These are phyloP conservation scores for Diglossa brunneiventris DNA, from an alignment of 2,113 vertebrate genomes.

Conservation along the genomic window DNA sequence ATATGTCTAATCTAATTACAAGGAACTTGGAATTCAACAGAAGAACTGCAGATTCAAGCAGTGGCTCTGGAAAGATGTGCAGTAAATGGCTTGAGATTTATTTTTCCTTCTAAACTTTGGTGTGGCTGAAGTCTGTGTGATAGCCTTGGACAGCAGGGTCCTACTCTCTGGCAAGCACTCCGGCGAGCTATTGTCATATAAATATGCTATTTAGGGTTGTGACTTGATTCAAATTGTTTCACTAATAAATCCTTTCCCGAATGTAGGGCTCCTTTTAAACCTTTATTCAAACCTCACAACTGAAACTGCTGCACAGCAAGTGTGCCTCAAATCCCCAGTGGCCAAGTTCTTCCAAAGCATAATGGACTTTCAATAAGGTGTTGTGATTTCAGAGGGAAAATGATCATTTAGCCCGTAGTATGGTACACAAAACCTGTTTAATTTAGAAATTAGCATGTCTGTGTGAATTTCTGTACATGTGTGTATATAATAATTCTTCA, in stretches of 20 bases:
- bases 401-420: fast-evolving
- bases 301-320: not conserved
- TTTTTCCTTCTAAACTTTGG: not conserved
- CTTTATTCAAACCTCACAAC: not conserved
- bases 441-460: not conserved
- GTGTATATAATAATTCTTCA: not conserved
- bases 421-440: not conserved
- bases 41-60: not conserved
- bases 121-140: not conserved
- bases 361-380: not conserved
- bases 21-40: not conserved
- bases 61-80: not conserved
- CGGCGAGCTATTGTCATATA: not conserved
- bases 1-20: not conserved
- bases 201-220: not conserved
- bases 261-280: not conserved
- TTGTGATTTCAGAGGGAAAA: not conserved
- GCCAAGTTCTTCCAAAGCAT: not conserved
- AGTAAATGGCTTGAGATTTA: not conserved
- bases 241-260: not conserved
- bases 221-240: not conserved
- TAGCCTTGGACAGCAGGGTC: not conserved
- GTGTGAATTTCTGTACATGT: not conserved
- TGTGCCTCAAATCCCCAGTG: not conserved
- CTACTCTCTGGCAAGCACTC: not conserved